A percentile compares a stretch with the other conserved stretches of the same genome.
These are phyloP conservation scores for Cryptoprocta ferox DNA, from an alignment of 2,797 vertebrate species.

Conservation along the genomic window DNA sequence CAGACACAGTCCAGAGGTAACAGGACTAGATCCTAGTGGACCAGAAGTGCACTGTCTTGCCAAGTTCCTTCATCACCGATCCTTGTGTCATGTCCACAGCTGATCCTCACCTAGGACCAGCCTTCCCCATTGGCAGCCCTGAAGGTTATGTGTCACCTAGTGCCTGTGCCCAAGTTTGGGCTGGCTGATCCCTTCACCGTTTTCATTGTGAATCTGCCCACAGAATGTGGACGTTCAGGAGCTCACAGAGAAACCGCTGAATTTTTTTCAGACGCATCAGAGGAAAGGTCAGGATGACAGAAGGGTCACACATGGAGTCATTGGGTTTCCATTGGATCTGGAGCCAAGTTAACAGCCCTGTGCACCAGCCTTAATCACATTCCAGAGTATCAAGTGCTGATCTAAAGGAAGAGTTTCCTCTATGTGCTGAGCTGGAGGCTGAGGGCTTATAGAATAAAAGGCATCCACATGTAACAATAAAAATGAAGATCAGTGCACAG, in stretches of 20 bases:
- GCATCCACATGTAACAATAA: background rate
- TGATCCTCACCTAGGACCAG: constrained; percentile 62
- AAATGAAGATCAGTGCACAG: accelerated
- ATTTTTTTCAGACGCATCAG: constrained; percentile 12
- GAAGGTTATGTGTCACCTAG: constrained; percentile 60
- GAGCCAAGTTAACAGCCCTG: background rate
- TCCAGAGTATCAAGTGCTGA: background rate
- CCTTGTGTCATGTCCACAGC: constrained; percentile 56
- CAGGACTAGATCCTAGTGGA: constrained; percentile 17
- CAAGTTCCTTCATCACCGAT: constrained; percentile 55
- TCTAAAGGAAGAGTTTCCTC: constrained; percentile 46
- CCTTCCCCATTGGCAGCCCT: constrained; percentile 65
- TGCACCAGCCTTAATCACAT: background rate
- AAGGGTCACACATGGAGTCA: background rate
- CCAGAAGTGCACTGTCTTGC: constrained; percentile 4
- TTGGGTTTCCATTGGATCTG: constrained; percentile 29
- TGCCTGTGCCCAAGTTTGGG: constrained; percentile 60
- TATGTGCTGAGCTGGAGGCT: constrained; percentile 1
- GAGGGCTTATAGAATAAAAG: constrained; percentile 31
- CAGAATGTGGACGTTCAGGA: constrained; percentile 21
- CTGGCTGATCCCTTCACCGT: constrained; percentile 40
- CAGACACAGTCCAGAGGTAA: background rate
- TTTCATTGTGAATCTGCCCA: constrained; percentile 46
- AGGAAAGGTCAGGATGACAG: constrained; percentile 40
- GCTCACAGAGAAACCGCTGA: constrained; percentile 26